Base-by-base conservation (phyloP, 2,797 vertebrate species). In the Paedocypris micromegethes region DNA sequence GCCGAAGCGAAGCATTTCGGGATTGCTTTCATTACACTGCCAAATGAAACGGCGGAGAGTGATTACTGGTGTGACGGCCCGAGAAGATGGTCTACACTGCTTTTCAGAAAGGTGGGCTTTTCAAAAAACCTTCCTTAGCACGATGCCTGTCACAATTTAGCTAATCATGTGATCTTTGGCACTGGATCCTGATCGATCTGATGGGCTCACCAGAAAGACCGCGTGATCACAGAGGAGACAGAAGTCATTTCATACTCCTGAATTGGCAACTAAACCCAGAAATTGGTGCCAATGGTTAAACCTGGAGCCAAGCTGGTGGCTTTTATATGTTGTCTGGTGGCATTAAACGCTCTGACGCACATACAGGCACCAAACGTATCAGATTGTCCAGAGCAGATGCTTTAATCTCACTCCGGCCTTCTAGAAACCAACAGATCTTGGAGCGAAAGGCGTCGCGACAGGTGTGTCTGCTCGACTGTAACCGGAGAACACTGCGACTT, bases 1-100 rank as follows among this genome's bases (percentile, higher is more conserved):
- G 77, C 80, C 38, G 79, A 85, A 84, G 79, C 86, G 86, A 87
- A 88, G 87, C 82, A 84, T 84, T 37, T 79, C 81, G 82, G 86
- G 85, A 89, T 89, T 88, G 88, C 85, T 89, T 90, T 89, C 86
- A 90, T 90, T 89, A 89, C 80, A 4, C 78, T 83, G 83, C 78
- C 86, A 87, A 89, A 89, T 89, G 84, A 88, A 87, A 89, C 81
- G 80, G 83, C 76, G 57, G 82, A 78, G 85, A 83, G 83, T 88
- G 86, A 89, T 89, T 87, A 88, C 83, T 80, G 82, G 81, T 77
- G 77, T 88, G 88, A 88, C 82, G 70, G 80, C 78, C 75, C 79
- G 82, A 79, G 68, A 75, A 84, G 85, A 9, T 46, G 74, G 78
- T 79, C 72, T 68, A 80, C 77, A 85, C 86, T 78, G 53, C 72